phyloP scores from a whole-genome alignment of 1,140 invertebrate species.

The Anoplophora glabripennis region DNA sequence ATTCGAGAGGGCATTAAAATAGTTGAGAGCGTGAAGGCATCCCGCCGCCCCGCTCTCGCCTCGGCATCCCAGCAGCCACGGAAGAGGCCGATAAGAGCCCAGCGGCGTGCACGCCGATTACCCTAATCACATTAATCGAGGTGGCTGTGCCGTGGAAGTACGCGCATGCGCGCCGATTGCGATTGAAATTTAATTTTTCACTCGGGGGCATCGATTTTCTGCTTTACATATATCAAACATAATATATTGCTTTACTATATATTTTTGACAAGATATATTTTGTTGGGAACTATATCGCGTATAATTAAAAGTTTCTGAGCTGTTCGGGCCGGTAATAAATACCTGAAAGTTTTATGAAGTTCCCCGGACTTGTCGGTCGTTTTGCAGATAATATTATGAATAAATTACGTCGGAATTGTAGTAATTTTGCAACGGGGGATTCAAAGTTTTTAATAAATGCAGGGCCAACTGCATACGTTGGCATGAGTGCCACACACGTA shows the following conservation, averaged over 20 bases:
- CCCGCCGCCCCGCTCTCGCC: conserved; percentile 2
- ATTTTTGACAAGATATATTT: conserved; percentile 21
- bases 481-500: background rate
- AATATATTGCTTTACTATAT: conserved; percentile 21
- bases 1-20: no score
- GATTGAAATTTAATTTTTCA: conserved; percentile 37
- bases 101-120: background rate
- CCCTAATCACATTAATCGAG: conserved; percentile 34
- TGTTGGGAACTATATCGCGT: conserved; percentile 14
- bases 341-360: conserved; percentile 12
- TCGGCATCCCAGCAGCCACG: conserved; percentile 11
- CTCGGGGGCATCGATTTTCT: conserved; percentile 30
- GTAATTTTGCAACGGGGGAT: conserved; percentile 9
- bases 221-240: conserved; percentile 24
- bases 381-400: conserved; percentile 9
- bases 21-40: no score
- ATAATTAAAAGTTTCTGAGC: conserved; percentile 22
- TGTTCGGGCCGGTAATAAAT: conserved; percentile 10
- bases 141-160: conserved; percentile 21
- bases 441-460: conserved; percentile 5
- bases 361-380: background rate
- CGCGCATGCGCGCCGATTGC: conserved; percentile 16
- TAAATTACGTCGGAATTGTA: conserved; percentile 14
- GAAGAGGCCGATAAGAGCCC: no score
- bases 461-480: background rate